These are phyloP conservation scores for Priocnemis perturbator DNA, from an alignment of 2,888 invertebrate genomes.

Conservation along the genomic window DNA sequence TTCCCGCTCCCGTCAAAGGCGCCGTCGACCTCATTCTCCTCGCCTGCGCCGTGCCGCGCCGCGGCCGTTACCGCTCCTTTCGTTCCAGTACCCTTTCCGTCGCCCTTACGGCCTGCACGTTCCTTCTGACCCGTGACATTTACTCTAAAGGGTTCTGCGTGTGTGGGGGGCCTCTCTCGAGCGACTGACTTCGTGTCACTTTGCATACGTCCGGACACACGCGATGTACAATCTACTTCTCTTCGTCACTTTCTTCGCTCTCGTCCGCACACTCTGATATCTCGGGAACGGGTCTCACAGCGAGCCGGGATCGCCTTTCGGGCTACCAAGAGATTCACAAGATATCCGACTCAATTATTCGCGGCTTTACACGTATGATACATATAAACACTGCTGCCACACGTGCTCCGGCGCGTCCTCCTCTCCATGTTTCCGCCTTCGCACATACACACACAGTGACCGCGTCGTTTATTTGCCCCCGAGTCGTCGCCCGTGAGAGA, in stretches of 20 bases:
- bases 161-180: conserved; percentile 44
- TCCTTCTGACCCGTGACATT: conserved; percentile 46
- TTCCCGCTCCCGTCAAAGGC: too few species aligned
- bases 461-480: too few species aligned
- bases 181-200: conserved; percentile 46
- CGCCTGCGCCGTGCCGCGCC: too few species aligned
- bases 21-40: conserved; percentile 24
- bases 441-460: neutral
- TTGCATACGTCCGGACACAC: conserved; percentile 44
- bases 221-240: conserved; percentile 25
- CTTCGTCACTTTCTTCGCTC: conserved; percentile 3
- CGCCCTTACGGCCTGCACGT: conserved; percentile 33
- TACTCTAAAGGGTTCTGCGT: conserved; percentile 36
- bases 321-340: conserved; percentile 29
- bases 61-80: conserved; percentile 21
- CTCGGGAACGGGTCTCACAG: neutral
- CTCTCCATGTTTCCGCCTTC: conserved; percentile 7
- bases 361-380: conserved; percentile 20
- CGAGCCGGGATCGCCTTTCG: conserved; percentile 5
- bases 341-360: conserved; percentile 39
- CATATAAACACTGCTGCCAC: conserved; percentile 11
- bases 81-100: conserved; percentile 21
- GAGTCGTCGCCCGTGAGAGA: too few species aligned
- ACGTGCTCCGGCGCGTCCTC: too few species aligned
- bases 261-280: conserved; percentile 8